A percentile compares a stretch with the other conserved stretches of the same genome.
Conservation (phyloP, 2,113 vertebrate genomes). For the Mormyrus lacerda region DNA sequence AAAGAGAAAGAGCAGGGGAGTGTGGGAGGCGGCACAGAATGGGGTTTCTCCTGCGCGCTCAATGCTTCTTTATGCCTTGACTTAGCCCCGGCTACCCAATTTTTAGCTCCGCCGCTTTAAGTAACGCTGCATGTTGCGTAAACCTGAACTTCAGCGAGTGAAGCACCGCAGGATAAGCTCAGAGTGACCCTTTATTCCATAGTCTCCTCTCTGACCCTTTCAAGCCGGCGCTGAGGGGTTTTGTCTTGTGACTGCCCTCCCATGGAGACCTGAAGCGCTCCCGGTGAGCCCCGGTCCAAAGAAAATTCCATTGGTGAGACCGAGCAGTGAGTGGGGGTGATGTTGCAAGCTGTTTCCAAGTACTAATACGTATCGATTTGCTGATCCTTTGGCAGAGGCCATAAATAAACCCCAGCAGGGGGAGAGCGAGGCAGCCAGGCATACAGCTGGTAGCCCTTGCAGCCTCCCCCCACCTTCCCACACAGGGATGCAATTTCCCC, state of each 20-base stretch:
- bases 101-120: neutral
- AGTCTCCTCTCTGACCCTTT: neutral
- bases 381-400: neutral
- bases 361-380: constrained; percentile 17
- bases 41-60: neutral
- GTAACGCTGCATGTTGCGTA: neutral
- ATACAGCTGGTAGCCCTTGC: neutral
- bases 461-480: neutral
- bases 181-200: neutral
- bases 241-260: neutral
- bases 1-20: neutral
- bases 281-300: neutral
- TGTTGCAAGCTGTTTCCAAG: constrained; percentile 2
- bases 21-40: neutral
- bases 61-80: neutral
- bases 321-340: neutral
- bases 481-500: neutral
- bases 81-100: neutral
- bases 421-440: neutral
- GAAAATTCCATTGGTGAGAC: neutral
- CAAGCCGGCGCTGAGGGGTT: neutral
- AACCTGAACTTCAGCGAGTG: neutral
- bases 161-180: neutral
- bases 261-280: neutral
- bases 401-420: constrained; percentile 15